Percentiles rank a stretch among this genome's conserved stretches.
These are phyloP conservation scores for Caloenas nicobarica DNA, from an alignment of 2,113 vertebrate species.

Conservation along the genomic window DNA sequence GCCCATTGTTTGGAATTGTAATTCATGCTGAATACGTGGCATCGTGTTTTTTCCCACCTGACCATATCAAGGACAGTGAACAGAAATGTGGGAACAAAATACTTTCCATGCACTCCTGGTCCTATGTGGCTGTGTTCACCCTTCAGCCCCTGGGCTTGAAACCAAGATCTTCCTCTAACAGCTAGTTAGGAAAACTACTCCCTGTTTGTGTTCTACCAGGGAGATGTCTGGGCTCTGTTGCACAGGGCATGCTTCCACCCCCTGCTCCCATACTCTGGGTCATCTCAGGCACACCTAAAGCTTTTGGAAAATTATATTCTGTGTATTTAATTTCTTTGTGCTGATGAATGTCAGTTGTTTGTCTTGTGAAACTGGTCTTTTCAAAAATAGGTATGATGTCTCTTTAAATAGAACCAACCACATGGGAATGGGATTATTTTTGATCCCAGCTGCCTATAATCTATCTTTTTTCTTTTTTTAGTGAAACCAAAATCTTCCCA, in stretches of 20 bases:
- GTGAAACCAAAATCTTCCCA: constrained; percentile 57
- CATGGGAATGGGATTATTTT: constrained; percentile 46
- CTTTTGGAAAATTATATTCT: not conserved
- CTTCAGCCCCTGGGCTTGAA: not conserved
- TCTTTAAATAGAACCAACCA: constrained; percentile 48
- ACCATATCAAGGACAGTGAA: not conserved
- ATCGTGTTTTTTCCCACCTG: not conserved
- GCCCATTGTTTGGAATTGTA: not conserved
- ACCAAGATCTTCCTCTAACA: not conserved
- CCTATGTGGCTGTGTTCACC: not conserved
- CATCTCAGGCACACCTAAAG: not conserved
- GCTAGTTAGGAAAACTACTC: not conserved
- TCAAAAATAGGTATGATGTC: constrained; percentile 15
- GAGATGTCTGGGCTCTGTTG: not conserved
- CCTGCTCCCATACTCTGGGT: not conserved
- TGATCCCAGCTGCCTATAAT: constrained; percentile 37
- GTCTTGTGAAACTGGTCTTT: constrained; percentile 2
- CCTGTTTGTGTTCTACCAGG: not conserved
- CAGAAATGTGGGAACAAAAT: not conserved
- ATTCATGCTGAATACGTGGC: not conserved
- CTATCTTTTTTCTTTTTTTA: constrained; percentile 9
- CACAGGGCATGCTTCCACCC: not conserved
- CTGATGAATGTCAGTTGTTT: not conserved
- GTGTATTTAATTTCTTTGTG: not conserved
- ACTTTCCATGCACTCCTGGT: not conserved